Conservation (phyloP, 2,888 invertebrate species). For the Trisateles emortualis region DNA sequence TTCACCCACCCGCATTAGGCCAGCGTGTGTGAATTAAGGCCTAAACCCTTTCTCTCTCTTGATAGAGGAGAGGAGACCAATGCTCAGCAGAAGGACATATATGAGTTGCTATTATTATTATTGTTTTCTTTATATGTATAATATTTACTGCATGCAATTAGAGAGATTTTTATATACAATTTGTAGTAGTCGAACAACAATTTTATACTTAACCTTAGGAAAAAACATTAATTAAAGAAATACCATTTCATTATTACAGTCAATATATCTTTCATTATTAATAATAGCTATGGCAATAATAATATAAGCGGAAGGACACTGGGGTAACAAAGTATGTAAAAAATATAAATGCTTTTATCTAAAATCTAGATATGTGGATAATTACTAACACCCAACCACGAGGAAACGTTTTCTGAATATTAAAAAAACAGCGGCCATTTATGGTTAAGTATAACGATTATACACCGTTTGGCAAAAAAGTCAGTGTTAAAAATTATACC, state of each 20-base stretch:
- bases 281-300: slow-evolving; percentile 44
- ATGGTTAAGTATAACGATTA: slow-evolving; percentile 70
- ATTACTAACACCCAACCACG: slow-evolving; percentile 75
- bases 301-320: slow-evolving; percentile 72
- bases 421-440: slow-evolving; percentile 75
- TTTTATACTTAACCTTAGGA: slow-evolving; percentile 20
- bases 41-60: no score
- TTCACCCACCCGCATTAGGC: no score
- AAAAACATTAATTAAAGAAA: slow-evolving; percentile 33
- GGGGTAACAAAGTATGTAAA: slow-evolving; percentile 68
- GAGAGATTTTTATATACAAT: not conserved
- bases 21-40: no score
- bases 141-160: no score
- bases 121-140: no score
- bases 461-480: slow-evolving; percentile 71
- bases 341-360: slow-evolving; percentile 68
- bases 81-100: no score
- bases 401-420: slow-evolving; percentile 73
- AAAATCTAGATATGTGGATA: slow-evolving; percentile 80
- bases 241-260: slow-evolving; percentile 29
- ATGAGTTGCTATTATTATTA: no score
- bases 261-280: slow-evolving; percentile 44
- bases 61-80: no score
- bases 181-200: not conserved
- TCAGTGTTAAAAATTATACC: slow-evolving; percentile 79